Evolutionary conservation across 2,888 invertebrate genomes (phyloP).

Genomic region (Iphiclides podalirius): DNA sequence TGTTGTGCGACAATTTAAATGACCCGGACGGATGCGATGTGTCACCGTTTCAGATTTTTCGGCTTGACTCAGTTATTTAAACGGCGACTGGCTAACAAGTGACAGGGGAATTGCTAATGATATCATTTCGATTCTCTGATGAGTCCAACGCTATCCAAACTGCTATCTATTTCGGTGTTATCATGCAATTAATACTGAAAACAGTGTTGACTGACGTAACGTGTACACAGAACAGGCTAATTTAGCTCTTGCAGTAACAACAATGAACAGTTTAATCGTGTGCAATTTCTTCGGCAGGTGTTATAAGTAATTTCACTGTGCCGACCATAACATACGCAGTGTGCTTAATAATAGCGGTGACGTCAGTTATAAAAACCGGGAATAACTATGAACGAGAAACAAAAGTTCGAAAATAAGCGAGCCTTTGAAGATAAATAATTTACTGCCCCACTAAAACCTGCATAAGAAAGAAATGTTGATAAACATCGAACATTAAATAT

Average conservation of each 20-base stretch:
- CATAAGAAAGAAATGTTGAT: constrained; percentile 80
- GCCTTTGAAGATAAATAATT: constrained; percentile 79
- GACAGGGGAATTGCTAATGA: constrained; percentile 52
- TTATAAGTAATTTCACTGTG: constrained; percentile 12
- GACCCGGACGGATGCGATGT: constrained; percentile 39
- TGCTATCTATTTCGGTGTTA: constrained; percentile 47
- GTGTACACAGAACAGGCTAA: constrained; percentile 14
- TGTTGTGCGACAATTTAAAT: constrained; percentile 27
- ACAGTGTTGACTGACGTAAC: constrained; percentile 16
- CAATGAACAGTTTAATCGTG: constrained; percentile 3
- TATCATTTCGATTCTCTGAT: constrained; percentile 52
- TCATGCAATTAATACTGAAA: constrained; percentile 47
- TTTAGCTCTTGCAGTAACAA: constrained; percentile 18
- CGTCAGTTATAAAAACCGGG: constrained; percentile 51
- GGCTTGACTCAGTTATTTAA: constrained; percentile 59
- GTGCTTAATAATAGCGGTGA: constrained; percentile 57
- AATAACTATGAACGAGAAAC: constrained; percentile 57
- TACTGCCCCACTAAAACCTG: constrained; percentile 75
- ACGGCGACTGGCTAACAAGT: constrained; percentile 46
- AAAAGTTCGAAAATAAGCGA: constrained; percentile 74
- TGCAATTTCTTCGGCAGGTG: constrained; percentile 20
- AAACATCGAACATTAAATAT: constrained; percentile 80
- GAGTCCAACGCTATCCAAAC: constrained; percentile 52
- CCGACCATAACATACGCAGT: constrained; percentile 33
- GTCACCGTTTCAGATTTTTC: constrained; percentile 51